phyloP scores from a whole-genome alignment of 2,888 invertebrate species.

The Cryptophagus acutangulus region DNA sequence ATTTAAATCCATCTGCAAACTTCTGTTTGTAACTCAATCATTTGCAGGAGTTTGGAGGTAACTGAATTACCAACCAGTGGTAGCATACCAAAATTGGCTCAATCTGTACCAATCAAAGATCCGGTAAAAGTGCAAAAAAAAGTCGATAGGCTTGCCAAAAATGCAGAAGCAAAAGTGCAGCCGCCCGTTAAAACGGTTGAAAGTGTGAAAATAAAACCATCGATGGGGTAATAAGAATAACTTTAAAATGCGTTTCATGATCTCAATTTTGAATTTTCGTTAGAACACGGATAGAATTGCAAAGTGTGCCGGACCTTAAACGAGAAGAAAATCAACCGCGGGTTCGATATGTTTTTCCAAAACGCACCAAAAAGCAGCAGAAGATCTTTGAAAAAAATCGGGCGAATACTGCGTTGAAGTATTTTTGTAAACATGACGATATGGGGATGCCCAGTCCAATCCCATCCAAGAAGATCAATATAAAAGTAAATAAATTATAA shows the following conservation, averaged over 20 bases:
- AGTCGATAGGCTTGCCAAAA: constrained; percentile 16
- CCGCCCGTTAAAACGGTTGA: too few relatives aligned
- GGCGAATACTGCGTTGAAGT: too few relatives aligned
- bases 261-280: not conserved
- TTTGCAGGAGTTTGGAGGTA: too few relatives aligned
- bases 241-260: not conserved
- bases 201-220: constrained; percentile 26
- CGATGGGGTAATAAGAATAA: constrained; percentile 24
- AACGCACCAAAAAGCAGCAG: constrained; percentile 28
- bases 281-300: constrained; percentile 7
- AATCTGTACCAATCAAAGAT: constrained; percentile 17
- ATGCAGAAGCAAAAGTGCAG: constrained; percentile 16
- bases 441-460: constrained; percentile 35
- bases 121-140: constrained; percentile 23
- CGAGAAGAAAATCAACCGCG: constrained; percentile 20
- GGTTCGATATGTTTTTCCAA: constrained; percentile 30
- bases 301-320: too few relatives aligned
- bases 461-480: constrained; percentile 22
- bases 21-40: too few relatives aligned
- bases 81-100: too few relatives aligned
- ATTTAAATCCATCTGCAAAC: too few relatives aligned
- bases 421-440: constrained; percentile 38
- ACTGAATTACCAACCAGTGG: too few relatives aligned
- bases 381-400: constrained; percentile 26
- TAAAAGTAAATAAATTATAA: constrained; percentile 22